Conservation (phyloP, 2,888 invertebrate genomes). For the Nezara viridula region DNA sequence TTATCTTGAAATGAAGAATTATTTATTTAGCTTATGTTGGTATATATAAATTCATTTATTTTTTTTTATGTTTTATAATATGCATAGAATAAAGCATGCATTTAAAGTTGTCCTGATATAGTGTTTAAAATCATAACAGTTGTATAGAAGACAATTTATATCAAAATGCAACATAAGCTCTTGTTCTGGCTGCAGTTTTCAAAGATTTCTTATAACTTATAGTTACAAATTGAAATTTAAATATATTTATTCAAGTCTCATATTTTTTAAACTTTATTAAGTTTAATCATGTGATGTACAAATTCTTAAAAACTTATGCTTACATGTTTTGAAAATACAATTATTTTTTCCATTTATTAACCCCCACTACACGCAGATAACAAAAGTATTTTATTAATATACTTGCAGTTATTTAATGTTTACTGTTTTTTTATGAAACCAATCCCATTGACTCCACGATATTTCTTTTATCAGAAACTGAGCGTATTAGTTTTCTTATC, state of each 20-base stretch:
- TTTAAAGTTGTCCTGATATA: no score
- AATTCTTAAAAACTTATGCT: not conserved
- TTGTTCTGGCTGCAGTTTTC: not conserved
- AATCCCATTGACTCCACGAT: not conserved
- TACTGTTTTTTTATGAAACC: no score
- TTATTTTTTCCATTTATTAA: not conserved
- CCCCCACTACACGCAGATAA: not conserved
- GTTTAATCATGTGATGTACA: conserved; percentile 17
- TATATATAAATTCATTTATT: no score
- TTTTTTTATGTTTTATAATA: no score
- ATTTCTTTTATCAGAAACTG: not conserved
- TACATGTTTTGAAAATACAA: not conserved
- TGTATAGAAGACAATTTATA: not conserved
- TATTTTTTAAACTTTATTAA: not conserved
- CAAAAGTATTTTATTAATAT: not conserved
- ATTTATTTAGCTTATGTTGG: no score
- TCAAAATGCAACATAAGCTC: not conserved
- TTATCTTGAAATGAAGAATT: no score
- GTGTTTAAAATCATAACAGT: no score
- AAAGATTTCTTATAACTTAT: not conserved
- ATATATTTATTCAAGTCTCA: not conserved
- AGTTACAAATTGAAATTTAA: not conserved
- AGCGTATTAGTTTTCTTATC: no score
- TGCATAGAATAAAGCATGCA: no score
- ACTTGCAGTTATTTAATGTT: no score